Base-by-base conservation (phyloP, 1,140 invertebrate genomes). In the Drosophila subobscura region DNA sequence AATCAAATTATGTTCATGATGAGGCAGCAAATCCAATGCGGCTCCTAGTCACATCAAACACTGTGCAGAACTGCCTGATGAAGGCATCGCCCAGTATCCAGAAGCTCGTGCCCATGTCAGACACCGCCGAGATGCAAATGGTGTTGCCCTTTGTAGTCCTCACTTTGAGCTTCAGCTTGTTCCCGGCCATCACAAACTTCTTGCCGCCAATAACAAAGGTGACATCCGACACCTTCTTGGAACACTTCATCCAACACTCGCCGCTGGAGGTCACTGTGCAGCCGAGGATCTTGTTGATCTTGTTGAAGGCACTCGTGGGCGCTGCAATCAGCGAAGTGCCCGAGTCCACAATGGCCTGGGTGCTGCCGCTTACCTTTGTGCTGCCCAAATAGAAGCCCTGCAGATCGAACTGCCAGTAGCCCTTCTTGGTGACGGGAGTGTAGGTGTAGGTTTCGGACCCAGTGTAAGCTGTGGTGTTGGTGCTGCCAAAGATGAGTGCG, bases 261-360 rank as follows among this genome's bases (percentile, higher is more conserved):
- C 70, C 71, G 33, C 49, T 67, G 14, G 57, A 55, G 40, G 72
- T 68, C 6, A 46, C 29, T 0, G 41, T 73, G 40, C 59, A 84
- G 8, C 86, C 86, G 8, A 86, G 50, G 25, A 54, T 29, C 20
- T 79, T 47, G 45, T 79, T 77, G 16, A 90, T 72, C n/a, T 29
- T 59, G 0, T 58, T 42, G 40, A 95, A 67, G n/a, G 33, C 92
- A 73, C 94, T 93, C 10, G 91, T 84, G 0, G 95, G 95, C 16
- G 95, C 95, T 65, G 94, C 95, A 66, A 96, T 93, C 2, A 96
- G 91, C 12, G 94, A 95, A 22, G 96, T 96, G 12, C 95, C 95
- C 45, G 95, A 96, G 84, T 96, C 95, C 59, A 95, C 95, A 78
- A 96, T 96, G 12, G 94, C 95, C 76, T 93, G 81, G 65, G 93